Conservation (phyloP, 2,797 vertebrate species). For the Syncerus caffer region DNA sequence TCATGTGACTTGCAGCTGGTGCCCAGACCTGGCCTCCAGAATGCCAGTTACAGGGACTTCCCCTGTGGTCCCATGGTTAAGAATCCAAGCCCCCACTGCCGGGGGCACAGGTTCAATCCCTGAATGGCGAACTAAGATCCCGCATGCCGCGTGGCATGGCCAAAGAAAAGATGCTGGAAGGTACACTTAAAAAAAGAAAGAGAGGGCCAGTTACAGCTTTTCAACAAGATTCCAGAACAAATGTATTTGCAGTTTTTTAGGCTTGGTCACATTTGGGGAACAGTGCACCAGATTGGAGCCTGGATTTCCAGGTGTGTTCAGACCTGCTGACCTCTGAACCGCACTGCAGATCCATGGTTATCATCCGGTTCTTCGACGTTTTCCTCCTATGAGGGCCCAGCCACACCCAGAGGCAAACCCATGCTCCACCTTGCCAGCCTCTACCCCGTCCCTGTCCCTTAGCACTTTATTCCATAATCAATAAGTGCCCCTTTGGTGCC, state of each 20-base stretch:
- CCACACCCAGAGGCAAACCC: background rate
- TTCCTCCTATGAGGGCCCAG: background rate
- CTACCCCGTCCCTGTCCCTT: background rate
- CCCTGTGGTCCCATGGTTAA: background rate
- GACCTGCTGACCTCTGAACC: background rate
- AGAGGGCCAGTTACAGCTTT: background rate
- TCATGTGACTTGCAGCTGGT: background rate
- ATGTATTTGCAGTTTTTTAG: background rate
- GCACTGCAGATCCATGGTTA: background rate
- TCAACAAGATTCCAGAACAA: background rate
- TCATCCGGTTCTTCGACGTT: background rate
- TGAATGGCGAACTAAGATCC: no score
- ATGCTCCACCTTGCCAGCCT: background rate
- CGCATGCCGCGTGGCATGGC: accelerated
- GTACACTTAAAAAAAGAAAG: background rate
- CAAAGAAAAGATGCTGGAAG: background rate
- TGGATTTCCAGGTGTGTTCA: background rate
- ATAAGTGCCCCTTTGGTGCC: background rate
- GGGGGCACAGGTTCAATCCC: background rate
- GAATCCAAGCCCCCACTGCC: background rate
- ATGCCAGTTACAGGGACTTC: background rate
- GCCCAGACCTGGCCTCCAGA: background rate
- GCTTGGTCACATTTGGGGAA: background rate
- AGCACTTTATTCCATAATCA: background rate
- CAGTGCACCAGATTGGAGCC: background rate